Percentiles rank a stretch among this genome's conserved stretches.
These are phyloP conservation scores for Hylomyscus alleni DNA, from an alignment of 2,797 vertebrate species.

Conservation along the genomic window DNA sequence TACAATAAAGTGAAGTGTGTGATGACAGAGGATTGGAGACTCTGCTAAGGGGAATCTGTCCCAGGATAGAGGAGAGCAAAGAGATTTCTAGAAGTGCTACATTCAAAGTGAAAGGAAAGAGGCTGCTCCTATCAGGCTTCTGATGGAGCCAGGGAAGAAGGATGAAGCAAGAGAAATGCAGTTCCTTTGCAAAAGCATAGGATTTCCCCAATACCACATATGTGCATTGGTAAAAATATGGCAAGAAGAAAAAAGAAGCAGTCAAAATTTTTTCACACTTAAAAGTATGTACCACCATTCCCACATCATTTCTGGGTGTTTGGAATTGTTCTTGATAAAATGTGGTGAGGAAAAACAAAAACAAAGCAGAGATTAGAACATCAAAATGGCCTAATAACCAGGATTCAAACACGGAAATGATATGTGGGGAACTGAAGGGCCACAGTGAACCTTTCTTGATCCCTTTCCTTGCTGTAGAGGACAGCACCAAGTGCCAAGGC, in stretches of 20 bases:
- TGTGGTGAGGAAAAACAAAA: background rate
- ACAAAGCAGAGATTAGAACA: background rate
- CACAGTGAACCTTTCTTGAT: background rate
- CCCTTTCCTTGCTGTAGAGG: background rate
- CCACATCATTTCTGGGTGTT: background rate
- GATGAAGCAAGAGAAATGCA: background rate
- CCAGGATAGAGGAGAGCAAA: background rate
- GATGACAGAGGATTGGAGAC: background rate
- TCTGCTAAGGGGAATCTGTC: background rate
- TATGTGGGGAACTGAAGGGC: background rate
- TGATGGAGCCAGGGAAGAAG: background rate
- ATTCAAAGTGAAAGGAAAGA: slow-evolving; percentile 26
- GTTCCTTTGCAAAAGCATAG: slow-evolving; percentile 36
- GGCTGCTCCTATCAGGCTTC: background rate
- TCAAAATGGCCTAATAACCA: background rate
- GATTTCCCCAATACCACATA: background rate
- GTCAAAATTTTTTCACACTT: background rate
- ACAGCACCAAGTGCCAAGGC: background rate
- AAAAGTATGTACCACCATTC: background rate
- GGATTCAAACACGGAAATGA: background rate
- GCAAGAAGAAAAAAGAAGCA: background rate
- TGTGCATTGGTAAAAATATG: background rate
- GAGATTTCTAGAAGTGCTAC: background rate
- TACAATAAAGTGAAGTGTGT: background rate
- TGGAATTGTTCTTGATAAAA: slow-evolving; percentile 42